Conservation (phyloP, 1,140 invertebrate genomes). For the Panonychus citri region DNA sequence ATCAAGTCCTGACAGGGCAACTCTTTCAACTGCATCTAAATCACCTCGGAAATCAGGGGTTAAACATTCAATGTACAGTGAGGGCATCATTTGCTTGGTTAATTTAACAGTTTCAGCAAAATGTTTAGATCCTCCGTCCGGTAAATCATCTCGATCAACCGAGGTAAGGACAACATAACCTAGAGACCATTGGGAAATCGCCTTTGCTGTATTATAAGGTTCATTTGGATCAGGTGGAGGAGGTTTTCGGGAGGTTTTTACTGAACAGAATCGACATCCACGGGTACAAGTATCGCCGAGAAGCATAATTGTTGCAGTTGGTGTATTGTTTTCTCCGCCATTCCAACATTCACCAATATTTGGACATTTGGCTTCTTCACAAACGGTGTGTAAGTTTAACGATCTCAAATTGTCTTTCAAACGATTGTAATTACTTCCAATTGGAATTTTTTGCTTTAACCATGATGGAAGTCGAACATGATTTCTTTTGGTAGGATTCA, state of each 20-base stretch:
- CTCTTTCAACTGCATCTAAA: conserved; percentile 40
- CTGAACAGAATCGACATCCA: conserved; percentile 85
- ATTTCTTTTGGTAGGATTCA: not conserved
- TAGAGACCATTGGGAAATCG: conserved; percentile 77
- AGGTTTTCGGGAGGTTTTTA: conserved; percentile 82
- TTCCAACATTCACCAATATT: conserved; percentile 99
- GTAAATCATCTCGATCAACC: conserved; percentile 86
- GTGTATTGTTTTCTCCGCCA: conserved; percentile 30
- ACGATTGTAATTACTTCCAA: conserved; percentile 39
- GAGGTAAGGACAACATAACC: conserved; percentile 95
- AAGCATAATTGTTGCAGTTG: conserved; percentile 42
- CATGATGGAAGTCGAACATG: conserved; percentile 61
- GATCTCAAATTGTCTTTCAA: conserved; percentile 65
- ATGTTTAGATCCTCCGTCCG: conserved; percentile 71
- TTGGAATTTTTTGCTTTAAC: conserved; percentile 85
- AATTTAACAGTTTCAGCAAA: conserved; percentile 63
- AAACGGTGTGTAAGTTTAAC: conserved; percentile 85
- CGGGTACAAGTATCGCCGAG: conserved; percentile 74
- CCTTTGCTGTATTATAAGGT: conserved; percentile 72
- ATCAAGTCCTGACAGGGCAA: conserved; percentile 62
- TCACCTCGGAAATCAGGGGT: conserved; percentile 88
- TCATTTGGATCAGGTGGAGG: conserved; percentile 71
- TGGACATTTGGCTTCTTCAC: conserved; percentile 94
- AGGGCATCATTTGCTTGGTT: conserved; percentile 40
- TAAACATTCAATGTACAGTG: conserved; percentile 82